A percentile compares a stretch with the other conserved stretches of the same genome.
phyloP scores from a whole-genome alignment of 2,113 vertebrate genomes.

The Rhegmatorhina hoffmannsi region DNA sequence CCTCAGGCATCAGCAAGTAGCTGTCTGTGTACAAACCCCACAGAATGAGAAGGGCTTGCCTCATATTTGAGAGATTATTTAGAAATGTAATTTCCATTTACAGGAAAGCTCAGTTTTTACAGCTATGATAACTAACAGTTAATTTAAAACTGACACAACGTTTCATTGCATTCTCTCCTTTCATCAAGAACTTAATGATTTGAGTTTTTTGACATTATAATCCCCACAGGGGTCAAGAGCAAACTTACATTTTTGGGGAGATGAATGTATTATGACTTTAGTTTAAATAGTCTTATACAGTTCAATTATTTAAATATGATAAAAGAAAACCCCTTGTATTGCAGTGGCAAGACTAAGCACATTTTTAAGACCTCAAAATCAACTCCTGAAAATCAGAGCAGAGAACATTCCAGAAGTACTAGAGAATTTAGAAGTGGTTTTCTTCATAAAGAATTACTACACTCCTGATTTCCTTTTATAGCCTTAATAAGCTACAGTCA shows the following conservation, averaged over 20 bases:
- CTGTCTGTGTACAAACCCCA: not conserved
- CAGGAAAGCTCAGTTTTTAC: not conserved
- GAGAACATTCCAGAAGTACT: slow-evolving; percentile 41
- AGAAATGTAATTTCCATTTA: not conserved
- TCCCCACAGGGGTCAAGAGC: not conserved
- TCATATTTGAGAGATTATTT: not conserved
- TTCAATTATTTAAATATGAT: not conserved
- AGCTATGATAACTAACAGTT: not conserved
- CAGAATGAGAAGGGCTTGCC: not conserved
- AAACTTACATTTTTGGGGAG: not conserved
- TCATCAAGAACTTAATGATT: not conserved
- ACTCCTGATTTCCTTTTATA: slow-evolving; percentile 33
- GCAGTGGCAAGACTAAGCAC: not conserved
- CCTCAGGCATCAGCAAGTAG: not conserved
- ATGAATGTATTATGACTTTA: not conserved
- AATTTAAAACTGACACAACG: not conserved
- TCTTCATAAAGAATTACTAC: slow-evolving; percentile 32
- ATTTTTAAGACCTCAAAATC: not conserved
- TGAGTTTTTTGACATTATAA: not conserved
- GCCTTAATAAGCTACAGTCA: not conserved
- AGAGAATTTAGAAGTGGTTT: slow-evolving; percentile 16
- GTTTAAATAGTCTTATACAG: not conserved
- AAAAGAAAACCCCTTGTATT: rapidly evolving
- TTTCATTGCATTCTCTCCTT: not conserved
- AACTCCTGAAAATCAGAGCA: slow-evolving; percentile 26